Evolutionary conservation across 2,113 vertebrate genomes (phyloP), one percentile per base, ranked within the genome.

Genomic region (Bombycilla garrulus): DNA sequence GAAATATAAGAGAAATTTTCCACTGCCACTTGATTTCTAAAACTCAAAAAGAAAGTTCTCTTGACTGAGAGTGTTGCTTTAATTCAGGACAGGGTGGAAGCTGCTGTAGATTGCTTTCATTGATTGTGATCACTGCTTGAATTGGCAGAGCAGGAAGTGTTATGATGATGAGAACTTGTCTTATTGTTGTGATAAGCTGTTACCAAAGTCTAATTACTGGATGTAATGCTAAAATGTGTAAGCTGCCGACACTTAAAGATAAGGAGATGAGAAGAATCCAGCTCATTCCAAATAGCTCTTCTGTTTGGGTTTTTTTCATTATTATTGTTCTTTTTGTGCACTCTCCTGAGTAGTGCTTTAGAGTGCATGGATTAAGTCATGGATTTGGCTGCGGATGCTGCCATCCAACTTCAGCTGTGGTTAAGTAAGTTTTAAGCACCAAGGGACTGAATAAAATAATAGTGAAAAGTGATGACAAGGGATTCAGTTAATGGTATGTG

Each of bases 111-210:
- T 91, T 58, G 36, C 78, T 90, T 87, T 81, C 88, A 88, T 66
- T 67, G 91, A 85, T 94, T 91, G 65, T 78, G 73, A 81, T 86
- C 70, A 15, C 40, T 81, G 74, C 81, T 86, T 96, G 83, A 93
- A 92, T 86, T 96, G 94, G 92, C 95, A 74, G 88, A 94, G 92
- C 50, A 91, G 90, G 91, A 93, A 92, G 89, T 36, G 87, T 87
- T 95, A 71, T 25, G 79, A 95, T 81, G 89, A 90, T 84, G 89
- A 84, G 81, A 87, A 91, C 91, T 95, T 93, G 72, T 95, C 95
- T 93, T 84, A 81, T 78, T 92, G 86, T 92, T 96, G 92, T 94
- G 92, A 97, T 94, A 92, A 93, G 91, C 77, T 85, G 91, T 81
- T 96, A 92, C 86, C n/a, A 25, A 71, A 86, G 73, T 76, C 95